A percentile compares a stretch with the other conserved stretches of the same genome.
These are phyloP conservation scores for Boulengeromyrus knoepffleri DNA, from an alignment of 2,113 vertebrate genomes.

Conservation along the genomic window DNA sequence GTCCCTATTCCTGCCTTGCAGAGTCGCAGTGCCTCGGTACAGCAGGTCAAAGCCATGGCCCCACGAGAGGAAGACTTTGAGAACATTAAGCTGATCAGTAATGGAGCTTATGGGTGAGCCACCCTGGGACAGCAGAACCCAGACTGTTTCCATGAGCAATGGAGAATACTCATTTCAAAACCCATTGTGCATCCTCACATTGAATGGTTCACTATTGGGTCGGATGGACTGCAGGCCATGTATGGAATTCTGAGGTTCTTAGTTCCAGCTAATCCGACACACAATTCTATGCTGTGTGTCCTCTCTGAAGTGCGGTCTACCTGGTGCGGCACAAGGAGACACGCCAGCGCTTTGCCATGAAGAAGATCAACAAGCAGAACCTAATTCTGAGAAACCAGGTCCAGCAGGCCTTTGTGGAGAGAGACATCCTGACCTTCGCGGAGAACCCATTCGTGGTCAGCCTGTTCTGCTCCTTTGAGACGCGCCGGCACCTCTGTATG, in stretches of 20 bases:
- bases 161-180: slow-evolving; percentile 39
- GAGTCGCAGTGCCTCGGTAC: slow-evolving; percentile 64
- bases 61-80: slow-evolving; percentile 93
- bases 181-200: background rate
- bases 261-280: background rate
- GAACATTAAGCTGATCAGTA: slow-evolving; percentile 95
- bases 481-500: slow-evolving; percentile 86
- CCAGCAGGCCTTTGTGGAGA: slow-evolving; percentile 93
- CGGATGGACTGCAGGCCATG: background rate
- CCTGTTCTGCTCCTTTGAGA: slow-evolving; percentile 97
- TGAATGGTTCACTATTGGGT: background rate
- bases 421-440: slow-evolving; percentile 90
- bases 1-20: slow-evolving; percentile 37
- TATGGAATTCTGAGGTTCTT: background rate
- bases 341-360: slow-evolving; percentile 87
- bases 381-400: slow-evolving; percentile 91
- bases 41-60: slow-evolving; percentile 71
- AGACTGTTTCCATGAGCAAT: slow-evolving; percentile 76
- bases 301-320: slow-evolving; percentile 70
- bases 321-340: slow-evolving; percentile 86
- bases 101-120: slow-evolving; percentile 89
- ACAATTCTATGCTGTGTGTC: background rate
- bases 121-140: slow-evolving; percentile 59
- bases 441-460: slow-evolving; percentile 96
- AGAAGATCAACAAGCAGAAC: slow-evolving; percentile 96